These are phyloP conservation scores for Bucco capensis DNA, from an alignment of 2,113 vertebrate genomes.

Conservation along the genomic window DNA sequence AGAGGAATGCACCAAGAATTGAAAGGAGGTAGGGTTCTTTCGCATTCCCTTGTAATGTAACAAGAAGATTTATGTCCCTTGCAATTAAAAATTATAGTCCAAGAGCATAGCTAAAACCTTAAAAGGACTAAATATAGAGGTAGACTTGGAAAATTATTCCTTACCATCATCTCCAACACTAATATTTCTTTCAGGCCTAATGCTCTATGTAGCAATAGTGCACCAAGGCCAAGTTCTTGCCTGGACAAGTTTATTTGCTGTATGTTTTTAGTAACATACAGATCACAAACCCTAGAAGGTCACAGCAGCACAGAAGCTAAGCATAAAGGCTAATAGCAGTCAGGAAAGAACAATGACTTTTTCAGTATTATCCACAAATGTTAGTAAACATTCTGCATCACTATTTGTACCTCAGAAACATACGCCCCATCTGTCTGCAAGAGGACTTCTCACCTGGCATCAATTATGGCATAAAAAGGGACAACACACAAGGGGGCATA, in stretches of 20 bases:
- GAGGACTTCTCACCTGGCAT: neutral
- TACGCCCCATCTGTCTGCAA: neutral
- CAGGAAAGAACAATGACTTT: neutral
- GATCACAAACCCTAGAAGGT: neutral
- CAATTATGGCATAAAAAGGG: neutral
- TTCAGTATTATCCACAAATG: neutral
- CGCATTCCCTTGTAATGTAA: neutral
- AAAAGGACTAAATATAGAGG: constrained; percentile 15
- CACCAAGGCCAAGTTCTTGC: neutral
- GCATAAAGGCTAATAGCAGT: neutral
- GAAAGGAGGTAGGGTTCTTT: neutral
- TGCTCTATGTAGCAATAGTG: neutral
- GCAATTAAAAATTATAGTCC: constrained; percentile 25
- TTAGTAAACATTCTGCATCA: neutral
- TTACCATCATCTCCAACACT: neutral
- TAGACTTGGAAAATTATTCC: neutral
- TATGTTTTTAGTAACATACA: neutral
- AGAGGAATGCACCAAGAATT: neutral
- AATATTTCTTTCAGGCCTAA: constrained; percentile 23
- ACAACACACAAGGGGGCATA: neutral
- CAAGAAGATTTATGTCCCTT: constrained; percentile 2
- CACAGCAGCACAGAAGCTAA: neutral
- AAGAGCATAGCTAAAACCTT: neutral
- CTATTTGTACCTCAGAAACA: neutral
- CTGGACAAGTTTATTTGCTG: neutral